Base-by-base conservation (phyloP, 2,113 vertebrate genomes). In the Apeltes quadracus region DNA sequence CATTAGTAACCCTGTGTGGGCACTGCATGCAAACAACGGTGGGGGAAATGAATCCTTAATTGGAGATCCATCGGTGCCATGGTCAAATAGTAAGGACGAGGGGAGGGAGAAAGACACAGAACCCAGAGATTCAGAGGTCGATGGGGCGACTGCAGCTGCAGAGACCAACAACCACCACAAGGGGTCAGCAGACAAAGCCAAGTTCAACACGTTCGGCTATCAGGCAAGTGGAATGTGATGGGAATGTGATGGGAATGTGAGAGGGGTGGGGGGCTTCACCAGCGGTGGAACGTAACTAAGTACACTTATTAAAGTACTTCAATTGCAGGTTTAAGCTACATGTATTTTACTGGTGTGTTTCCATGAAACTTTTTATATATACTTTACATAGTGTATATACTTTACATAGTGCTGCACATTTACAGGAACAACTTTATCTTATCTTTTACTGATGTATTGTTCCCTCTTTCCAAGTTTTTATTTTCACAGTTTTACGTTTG, bases 101-200 rank as follows among this genome's bases (percentile, higher is more conserved):
- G 87, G 91, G 41, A 67, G 83, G 43, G 68, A 65, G 54, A 83
- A 50, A 36, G 84, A 90, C 29, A 10, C 25, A 16, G 89, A 89
- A 1, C 69, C 29, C 68, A 86, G 74, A 70, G 86, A 90, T 32
- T 2, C 51, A 4, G 90, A 89, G 2, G 38, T 9, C 3, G 76
- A 92, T 12, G 78, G 61, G 13, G 12, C 8, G 5, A 5, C 66
- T 16, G 36, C 67, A 64, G 29, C 64, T 87, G 85, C 89, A 89
- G 91, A 88, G 3, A 62, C 48, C 44, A 55, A 48, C 23, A 3
- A 29, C 38, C 61, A 71, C 83, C 93, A 87, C 79, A 76, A 38
- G 90, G 90, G 74, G 86, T 81, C 88, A 76, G 71, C 71, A 87
- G 88, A 93, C 25, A 92, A 89, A 77, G 51, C 87, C 27, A 92